Evolutionary conservation across 2,113 vertebrate species (phyloP).

Genomic region (Cebidichthys violaceus): DNA sequence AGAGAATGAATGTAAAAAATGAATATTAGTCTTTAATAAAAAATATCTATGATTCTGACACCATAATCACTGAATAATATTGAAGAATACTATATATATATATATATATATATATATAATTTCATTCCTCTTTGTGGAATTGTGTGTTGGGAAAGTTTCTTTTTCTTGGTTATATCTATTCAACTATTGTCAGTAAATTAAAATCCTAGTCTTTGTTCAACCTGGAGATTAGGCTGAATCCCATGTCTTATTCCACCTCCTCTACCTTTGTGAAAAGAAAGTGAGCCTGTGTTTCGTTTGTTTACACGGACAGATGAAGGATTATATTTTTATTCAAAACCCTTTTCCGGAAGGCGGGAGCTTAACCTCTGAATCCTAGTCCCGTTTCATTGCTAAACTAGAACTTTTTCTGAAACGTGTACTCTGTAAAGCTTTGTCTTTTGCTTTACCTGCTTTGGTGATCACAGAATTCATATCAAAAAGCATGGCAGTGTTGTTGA

Average conservation of each 20-base stretch:
- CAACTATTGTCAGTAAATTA: slow-evolving; percentile 54
- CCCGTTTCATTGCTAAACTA: slow-evolving; percentile 48
- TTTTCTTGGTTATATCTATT: slow-evolving; percentile 62
- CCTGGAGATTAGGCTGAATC: slow-evolving; percentile 54
- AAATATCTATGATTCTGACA: slow-evolving; percentile 78
- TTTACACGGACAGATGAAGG: slow-evolving; percentile 68
- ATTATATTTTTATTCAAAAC: slow-evolving; percentile 73
- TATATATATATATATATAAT: slow-evolving; percentile 64
- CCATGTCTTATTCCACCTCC: slow-evolving; percentile 52
- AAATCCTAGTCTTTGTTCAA: slow-evolving; percentile 52
- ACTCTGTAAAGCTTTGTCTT: slow-evolving; percentile 56
- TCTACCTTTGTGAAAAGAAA: slow-evolving; percentile 58
- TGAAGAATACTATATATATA: slow-evolving; percentile 57
- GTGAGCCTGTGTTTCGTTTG: slow-evolving; percentile 61
- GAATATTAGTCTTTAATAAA: slow-evolving; percentile 83
- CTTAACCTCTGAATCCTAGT: slow-evolving; percentile 9
- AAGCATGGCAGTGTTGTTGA: slow-evolving; percentile 81
- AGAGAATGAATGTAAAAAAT: slow-evolving; percentile 87
- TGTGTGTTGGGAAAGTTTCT: slow-evolving; percentile 72
- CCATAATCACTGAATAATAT: slow-evolving; percentile 72
- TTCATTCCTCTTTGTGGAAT: slow-evolving; percentile 81
- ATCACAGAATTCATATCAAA: slow-evolving; percentile 72
- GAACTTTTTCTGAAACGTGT: slow-evolving; percentile 43
- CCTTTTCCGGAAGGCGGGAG: slow-evolving; percentile 48
- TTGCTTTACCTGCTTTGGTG: slow-evolving; percentile 59